These are phyloP conservation scores for Spisula solida DNA, from an alignment of 2,888 invertebrate species.

Conservation along the genomic window DNA sequence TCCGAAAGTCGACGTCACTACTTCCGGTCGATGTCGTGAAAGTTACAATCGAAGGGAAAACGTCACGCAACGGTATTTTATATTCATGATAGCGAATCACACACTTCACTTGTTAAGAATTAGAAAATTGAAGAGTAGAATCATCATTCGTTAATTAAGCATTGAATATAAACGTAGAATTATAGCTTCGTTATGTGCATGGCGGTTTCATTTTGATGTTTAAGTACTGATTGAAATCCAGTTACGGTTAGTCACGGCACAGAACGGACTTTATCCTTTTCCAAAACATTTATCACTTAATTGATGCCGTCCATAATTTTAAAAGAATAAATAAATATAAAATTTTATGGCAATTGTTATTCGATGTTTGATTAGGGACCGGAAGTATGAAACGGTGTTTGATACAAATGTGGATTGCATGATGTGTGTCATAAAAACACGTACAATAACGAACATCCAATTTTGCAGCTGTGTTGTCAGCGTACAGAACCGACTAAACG, in stretches of 20 bases:
- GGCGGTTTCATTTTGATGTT: constrained; percentile 42
- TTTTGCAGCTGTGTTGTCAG: background rate
- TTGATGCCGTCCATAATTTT: constrained; percentile 40
- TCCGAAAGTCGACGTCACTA: constrained; percentile 48
- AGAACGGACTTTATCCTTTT: constrained; percentile 49
- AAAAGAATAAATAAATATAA: constrained; percentile 34
- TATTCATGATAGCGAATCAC: constrained; percentile 44
- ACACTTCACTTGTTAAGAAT: constrained; percentile 40
- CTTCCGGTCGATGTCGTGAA: constrained; percentile 38
- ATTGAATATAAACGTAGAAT: constrained; percentile 49
- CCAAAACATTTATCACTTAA: constrained; percentile 48
- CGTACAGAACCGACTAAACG: background rate
- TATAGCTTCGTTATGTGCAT: constrained; percentile 34
- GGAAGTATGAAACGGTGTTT: constrained; percentile 22
- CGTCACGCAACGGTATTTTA: constrained; percentile 33
- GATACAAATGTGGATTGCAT: constrained; percentile 22
- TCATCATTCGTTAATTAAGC: constrained; percentile 52
- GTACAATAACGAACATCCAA: background rate
- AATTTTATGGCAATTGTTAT: constrained; percentile 41
- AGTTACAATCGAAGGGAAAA: constrained; percentile 33
- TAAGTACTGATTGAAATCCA: constrained; percentile 47
- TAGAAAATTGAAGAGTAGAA: constrained; percentile 48
- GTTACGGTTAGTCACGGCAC: constrained; percentile 46
- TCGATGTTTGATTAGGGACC: constrained; percentile 40
- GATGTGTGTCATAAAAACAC: background rate